phyloP scores from a whole-genome alignment of 2,113 vertebrate genomes.

The Thunnus maccoyii region DNA sequence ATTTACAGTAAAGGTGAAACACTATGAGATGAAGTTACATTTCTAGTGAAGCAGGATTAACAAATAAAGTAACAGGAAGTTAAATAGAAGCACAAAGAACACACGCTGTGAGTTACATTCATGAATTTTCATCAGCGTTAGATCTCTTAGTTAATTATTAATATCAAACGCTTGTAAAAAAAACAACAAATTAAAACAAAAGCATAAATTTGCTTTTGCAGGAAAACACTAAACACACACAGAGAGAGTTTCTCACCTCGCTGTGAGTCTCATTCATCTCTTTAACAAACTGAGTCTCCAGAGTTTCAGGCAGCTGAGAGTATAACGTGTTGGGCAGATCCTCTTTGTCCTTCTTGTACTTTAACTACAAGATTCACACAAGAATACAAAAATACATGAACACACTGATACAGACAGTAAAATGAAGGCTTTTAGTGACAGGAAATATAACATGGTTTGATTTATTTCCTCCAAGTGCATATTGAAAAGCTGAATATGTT shows the following conservation, averaged over 20 bases:
- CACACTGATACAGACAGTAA: no score
- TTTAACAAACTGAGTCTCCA: slow-evolving; percentile 69
- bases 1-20: no score
- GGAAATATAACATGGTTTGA: no score
- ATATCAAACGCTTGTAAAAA: background rate
- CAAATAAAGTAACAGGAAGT: no score
- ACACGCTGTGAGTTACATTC: no score
- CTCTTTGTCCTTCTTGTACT: slow-evolving; percentile 71
- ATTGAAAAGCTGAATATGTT: no score
- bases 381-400: background rate
- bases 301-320: slow-evolving; percentile 73
- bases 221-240: background rate
- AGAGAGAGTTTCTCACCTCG: slow-evolving; percentile 38
- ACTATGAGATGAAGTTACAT: no score
- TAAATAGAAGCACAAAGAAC: no score
- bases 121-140: background rate
- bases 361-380: slow-evolving; percentile 22
- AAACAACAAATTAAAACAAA: background rate
- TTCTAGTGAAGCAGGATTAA: no score
- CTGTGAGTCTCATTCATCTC: slow-evolving; percentile 60
- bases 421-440: no score
- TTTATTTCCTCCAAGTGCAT: no score
- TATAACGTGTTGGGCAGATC: slow-evolving; percentile 58
- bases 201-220: background rate
- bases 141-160: background rate